Evolutionary conservation across 2,888 invertebrate species (phyloP).

Genomic region (Clepsis dumicolana): DNA sequence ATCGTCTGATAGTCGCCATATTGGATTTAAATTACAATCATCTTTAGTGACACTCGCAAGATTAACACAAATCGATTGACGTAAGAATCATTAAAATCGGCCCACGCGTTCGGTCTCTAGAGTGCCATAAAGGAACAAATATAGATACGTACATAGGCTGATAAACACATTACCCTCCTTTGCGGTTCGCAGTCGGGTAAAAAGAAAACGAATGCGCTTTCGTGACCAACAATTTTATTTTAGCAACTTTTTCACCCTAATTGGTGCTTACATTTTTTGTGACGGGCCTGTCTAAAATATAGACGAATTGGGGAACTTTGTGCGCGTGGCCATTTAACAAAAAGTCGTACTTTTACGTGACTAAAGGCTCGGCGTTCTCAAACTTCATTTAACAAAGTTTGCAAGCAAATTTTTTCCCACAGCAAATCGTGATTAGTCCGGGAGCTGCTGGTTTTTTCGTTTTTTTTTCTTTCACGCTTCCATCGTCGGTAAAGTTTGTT

Average conservation of each 20-base stretch:
- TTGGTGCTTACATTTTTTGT: constrained; percentile 22
- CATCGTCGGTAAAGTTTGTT: constrained; percentile 26
- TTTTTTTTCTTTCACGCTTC: constrained; percentile 36
- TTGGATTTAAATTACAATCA: no score
- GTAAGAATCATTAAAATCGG: no score
- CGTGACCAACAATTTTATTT: constrained; percentile 3
- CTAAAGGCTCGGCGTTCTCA: constrained; percentile 37
- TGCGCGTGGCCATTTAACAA: constrained; percentile 27
- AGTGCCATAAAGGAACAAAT: no score
- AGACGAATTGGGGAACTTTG: constrained; percentile 33
- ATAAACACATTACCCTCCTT: no score
- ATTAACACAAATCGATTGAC: no score
- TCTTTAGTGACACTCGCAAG: no score
- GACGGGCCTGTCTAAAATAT: constrained; percentile 24
- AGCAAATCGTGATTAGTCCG: constrained; percentile 39
- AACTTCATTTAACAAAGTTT: constrained; percentile 43
- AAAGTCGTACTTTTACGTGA: constrained; percentile 39
- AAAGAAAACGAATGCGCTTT: background rate
- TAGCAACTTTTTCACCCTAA: constrained; percentile 8
- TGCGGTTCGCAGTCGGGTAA: no score
- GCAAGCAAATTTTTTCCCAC: constrained; percentile 33
- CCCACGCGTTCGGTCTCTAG: no score
- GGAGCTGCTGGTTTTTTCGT: constrained; percentile 18
- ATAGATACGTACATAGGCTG: no score
- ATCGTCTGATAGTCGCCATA: no score